These are phyloP conservation scores for Glossosoma conforme DNA, from an alignment of 1,140 invertebrate species.

Conservation along the genomic window DNA sequence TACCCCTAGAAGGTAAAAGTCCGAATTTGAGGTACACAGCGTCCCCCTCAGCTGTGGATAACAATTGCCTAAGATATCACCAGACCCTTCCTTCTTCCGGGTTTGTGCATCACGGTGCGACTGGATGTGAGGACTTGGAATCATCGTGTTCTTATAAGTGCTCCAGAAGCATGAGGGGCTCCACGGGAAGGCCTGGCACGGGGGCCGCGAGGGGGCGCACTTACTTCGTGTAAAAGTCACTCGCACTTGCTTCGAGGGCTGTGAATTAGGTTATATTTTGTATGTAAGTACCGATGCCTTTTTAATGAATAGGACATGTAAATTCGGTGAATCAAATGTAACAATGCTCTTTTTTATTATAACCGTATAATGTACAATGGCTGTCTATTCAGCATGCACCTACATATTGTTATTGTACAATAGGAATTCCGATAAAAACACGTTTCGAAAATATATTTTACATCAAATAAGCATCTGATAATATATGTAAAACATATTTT, in stretches of 20 bases:
- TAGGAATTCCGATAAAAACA: too few species aligned
- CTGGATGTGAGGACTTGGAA: neutral
- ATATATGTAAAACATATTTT: too few species aligned
- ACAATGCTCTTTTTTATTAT: slow-evolving; percentile 2
- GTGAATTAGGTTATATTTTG: slow-evolving; percentile 25
- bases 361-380: too few species aligned
- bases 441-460: too few species aligned
- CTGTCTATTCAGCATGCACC: too few species aligned
- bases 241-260: slow-evolving; percentile 13
- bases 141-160: slow-evolving; percentile 20
- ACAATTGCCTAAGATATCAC: slow-evolving; percentile 14
- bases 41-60: slow-evolving; percentile 5
- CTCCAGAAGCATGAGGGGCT: slow-evolving; percentile 4
- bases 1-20: slow-evolving; percentile 17
- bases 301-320: neutral
- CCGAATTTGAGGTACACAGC: slow-evolving; percentile 18
- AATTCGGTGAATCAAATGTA: neutral
- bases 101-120: neutral
- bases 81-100: slow-evolving; percentile 13
- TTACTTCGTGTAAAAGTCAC: slow-evolving; percentile 23
- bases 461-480: too few species aligned
- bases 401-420: too few species aligned
- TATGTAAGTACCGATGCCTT: slow-evolving; percentile 26
- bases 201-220: slow-evolving; percentile 16
- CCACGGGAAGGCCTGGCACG: neutral